Base-by-base conservation (phyloP, 2,888 invertebrate species). In the Macrosoma leucophasiata region DNA sequence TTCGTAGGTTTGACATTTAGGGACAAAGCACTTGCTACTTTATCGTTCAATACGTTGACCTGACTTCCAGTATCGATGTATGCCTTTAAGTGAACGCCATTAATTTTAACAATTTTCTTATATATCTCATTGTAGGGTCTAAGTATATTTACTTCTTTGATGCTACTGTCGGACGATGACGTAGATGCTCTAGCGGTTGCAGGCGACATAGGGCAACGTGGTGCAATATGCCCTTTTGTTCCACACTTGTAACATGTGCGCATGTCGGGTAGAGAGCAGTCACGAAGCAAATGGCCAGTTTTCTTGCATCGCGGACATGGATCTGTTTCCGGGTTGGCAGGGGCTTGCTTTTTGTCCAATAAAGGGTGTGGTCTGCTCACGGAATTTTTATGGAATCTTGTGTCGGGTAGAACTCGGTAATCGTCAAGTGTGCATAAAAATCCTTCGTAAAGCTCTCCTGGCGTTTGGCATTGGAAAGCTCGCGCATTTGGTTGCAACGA, bases 401-500 rank as follows among this genome's bases (percentile, higher is more conserved):
- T 21, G 10, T 6, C 4, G 10, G 36, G 29, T 9, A 32, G n/a
- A n/a, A n/a, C 7, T 2, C 33, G 41, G 22, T 49, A 50, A 12
- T 50, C 45, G 8, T 53, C 50, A 1, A 52, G 23, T 1, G 53
- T 46, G n/a, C 28, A 48, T 0, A 50, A 23, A 23, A 49, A 51
- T 0, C 37, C 41, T 38, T 49, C 44, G 19, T 52, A 52, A 1
- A 52, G 18, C 20, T 52, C 50, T 1, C 46, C 52, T 0, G 54
- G 55, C 2, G 36, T 19, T 2, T 41, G 22, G 20, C 55, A 55
- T 13, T 55, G 49, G 27, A 35, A 53, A 1, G 54, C 51, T 18
- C 46, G 32, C 1, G 53, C 55, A 29, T 54, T 53, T 3, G 52
- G 7, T 29, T 53, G 53, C 3, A 54, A 14, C 1, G 40, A n/a